These are phyloP conservation scores for Valencia hispanica DNA, from an alignment of 2,797 vertebrate species.

Conservation along the genomic window DNA sequence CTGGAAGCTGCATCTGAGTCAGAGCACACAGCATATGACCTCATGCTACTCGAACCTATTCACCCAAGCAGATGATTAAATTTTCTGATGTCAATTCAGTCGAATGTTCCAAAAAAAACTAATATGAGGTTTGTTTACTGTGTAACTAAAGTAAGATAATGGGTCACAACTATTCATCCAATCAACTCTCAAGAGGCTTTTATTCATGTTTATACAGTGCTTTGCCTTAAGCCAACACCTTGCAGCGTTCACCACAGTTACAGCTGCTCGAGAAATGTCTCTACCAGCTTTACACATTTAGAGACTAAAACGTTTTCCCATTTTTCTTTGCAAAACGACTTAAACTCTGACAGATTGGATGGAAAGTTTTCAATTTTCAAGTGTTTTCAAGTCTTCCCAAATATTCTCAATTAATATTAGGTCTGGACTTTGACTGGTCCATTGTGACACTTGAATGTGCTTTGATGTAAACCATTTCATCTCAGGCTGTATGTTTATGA, in stretches of 20 bases:
- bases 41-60: constrained; percentile 44
- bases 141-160: neutral
- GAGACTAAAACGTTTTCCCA: neutral
- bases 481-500: neutral
- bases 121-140: constrained; percentile 7
- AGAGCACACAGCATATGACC: constrained; percentile 47
- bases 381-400: neutral
- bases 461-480: neutral
- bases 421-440: neutral
- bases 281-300: neutral
- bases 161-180: neutral
- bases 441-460: neutral
- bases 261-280: neutral
- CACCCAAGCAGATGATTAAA: constrained; percentile 24
- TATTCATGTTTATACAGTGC: neutral
- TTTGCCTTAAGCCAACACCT: neutral
- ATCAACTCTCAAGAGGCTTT: neutral
- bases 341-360: neutral
- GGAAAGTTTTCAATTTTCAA: neutral
- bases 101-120: constrained; percentile 2
- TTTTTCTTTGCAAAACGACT: neutral
- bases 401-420: neutral
- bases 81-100: constrained; percentile 41
- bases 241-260: neutral
- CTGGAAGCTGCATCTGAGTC: constrained; percentile 21